Conservation (phyloP, 2,113 vertebrate genomes). For the Otolemur garnettii region DNA sequence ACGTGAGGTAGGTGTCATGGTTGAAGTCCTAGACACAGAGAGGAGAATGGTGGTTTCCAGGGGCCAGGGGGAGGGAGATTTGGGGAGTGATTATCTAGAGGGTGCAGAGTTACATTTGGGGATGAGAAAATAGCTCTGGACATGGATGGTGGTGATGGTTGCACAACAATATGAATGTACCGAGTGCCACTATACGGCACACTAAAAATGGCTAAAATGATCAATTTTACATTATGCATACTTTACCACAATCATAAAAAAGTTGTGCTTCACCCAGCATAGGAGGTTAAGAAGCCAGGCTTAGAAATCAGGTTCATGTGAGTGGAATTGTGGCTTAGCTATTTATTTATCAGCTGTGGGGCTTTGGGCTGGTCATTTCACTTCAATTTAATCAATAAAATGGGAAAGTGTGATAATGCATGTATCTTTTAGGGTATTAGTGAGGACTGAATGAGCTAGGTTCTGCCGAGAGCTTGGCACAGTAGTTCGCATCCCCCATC, state of each 20-base stretch:
- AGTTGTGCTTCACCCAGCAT: background rate
- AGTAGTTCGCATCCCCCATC: background rate
- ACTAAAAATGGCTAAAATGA: background rate
- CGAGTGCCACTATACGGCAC: background rate
- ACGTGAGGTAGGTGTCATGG: background rate
- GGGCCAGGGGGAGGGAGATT: fast-evolving
- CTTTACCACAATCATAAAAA: background rate
- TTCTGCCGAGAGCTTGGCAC: too few species aligned
- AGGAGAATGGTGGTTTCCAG: background rate
- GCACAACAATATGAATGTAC: too few species aligned
- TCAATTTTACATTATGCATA: background rate
- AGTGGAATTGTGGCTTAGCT: background rate
- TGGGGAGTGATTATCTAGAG: background rate
- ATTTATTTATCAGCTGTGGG: background rate
- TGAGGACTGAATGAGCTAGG: background rate
- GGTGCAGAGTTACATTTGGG: too few species aligned
- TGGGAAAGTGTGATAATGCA: background rate
- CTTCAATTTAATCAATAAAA: background rate
- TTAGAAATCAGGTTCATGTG: background rate
- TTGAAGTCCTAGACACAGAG: background rate
- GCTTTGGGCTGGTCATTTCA: background rate
- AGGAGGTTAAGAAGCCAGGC: background rate
- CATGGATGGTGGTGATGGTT: background rate
- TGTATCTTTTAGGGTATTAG: background rate
- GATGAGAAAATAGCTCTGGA: background rate